Conservation (phyloP, 1,140 invertebrate species). For the Plectrocnemia conspersa region DNA sequence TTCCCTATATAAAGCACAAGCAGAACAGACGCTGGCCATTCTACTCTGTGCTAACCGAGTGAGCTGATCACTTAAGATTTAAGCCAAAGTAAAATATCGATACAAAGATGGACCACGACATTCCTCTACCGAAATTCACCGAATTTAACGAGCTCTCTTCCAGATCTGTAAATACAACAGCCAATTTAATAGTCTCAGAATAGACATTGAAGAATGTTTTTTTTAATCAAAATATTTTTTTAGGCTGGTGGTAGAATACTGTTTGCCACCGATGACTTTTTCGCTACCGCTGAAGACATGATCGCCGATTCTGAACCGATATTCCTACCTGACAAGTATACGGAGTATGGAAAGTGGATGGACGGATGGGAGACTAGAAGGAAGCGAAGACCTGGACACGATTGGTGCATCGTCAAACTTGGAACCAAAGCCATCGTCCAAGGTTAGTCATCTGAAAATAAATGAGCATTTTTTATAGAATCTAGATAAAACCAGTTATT, state of each 20-base stretch:
- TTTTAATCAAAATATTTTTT: constrained; percentile 12
- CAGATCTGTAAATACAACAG: constrained; percentile 24
- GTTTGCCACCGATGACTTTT: constrained; percentile 66
- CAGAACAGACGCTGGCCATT: too few species aligned
- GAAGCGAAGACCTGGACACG: constrained; percentile 58
- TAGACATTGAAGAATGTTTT: neutral
- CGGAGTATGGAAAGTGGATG: constrained; percentile 67
- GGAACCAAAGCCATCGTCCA: constrained; percentile 54
- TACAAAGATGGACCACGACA: constrained; percentile 12
- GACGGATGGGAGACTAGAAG: constrained; percentile 67
- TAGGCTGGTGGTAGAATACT: constrained; percentile 57
- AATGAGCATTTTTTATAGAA: neutral
- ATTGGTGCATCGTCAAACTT: constrained; percentile 62
- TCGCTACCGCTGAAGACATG: constrained; percentile 63
- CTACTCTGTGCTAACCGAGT: too few species aligned
- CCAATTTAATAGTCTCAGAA: neutral
- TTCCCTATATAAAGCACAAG: too few species aligned
- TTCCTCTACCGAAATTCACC: constrained; percentile 31
- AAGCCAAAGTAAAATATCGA: too few species aligned
- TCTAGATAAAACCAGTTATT: neutral
- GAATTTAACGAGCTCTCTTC: constrained; percentile 31
- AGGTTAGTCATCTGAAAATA: constrained; percentile 40
- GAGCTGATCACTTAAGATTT: too few species aligned
- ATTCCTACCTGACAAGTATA: constrained; percentile 57
- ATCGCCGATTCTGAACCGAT: constrained; percentile 53